Evolutionary conservation across 2,113 vertebrate species (phyloP), one percentile per base, ranked within the genome.

Genomic region (Thunnus thynnus): DNA sequence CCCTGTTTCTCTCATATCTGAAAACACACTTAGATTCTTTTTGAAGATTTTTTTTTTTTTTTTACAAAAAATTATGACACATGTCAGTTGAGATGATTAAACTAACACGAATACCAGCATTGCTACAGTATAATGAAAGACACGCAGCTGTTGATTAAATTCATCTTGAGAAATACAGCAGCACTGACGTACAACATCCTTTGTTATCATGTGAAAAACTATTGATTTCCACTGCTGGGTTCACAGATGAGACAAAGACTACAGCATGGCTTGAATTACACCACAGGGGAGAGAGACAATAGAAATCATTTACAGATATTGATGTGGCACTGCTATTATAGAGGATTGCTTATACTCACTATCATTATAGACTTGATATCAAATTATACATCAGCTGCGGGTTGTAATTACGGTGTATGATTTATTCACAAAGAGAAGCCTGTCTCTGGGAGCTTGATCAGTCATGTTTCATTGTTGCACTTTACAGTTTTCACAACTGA

Each of bases 151-250:
- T 69, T 86, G 72, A 86, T 76, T 86, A 36, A 69, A 89, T 80
- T 69, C 72, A 56, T 73, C 52, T 68, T 25, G 32, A 86, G 66
- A 54, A 68, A 78, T 63, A 52, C 67, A 76, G 75, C 79, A 51
- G n/a, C 48, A 44, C 36, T 22, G 25, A 72, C 17, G 41, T 58
- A 65, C 51, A 70, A 61, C 48, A 72, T 64, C 65, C 65, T 88
- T 88, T 92, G 81, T 89, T 86, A 86, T 83, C 82, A 83, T 18
- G 52, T 86, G 77, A 74, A 85, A 88, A 78, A 76, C 55, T 80
- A 92, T 87, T 66, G 91, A 93, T 90, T 88, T 85, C 44, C 72
- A 73, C 73, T 62, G 83, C 83, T 20, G 75, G 73, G 71, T 84
- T 88, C 78, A 69, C 32, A 32, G 62, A 63, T 48, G 83, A 89